Base-by-base conservation (phyloP, 2,888 invertebrate species). In the Cheilosia urbana region DNA sequence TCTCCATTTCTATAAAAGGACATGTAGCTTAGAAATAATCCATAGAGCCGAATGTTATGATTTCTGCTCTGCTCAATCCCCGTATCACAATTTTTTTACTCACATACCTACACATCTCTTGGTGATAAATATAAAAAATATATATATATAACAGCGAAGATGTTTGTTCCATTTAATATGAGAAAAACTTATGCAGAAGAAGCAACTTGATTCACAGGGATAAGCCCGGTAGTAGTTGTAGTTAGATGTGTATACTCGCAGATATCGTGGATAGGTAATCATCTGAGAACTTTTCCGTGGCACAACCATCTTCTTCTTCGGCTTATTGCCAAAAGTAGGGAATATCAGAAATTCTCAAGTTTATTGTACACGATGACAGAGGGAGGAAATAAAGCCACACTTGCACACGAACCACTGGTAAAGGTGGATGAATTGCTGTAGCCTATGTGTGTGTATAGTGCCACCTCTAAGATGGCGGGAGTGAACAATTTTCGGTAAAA, bases 161-260 rank as follows among this genome's bases (percentile, higher is more conserved):
- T 63, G 66, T 76, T 81, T 81, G 85, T 60, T 85, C 57, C 85
- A 85, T 85, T 81, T 85, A 85, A 85, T 85, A 85, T 51, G 42
- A 76, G 72, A 72, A 81, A 85, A 85, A 85, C 85, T 85, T 85
- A 85, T 85, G 85, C 85, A 85, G 71, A 69, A 85, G 71, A 69
- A 76, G 47, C 75, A 66, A 69, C 65, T 79, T 62, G 79, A 75
- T 76, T 65, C 68, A 75, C 49, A 45, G 58, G 62, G 65, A 85
- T 68, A 76, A 76, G 71, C 60, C 55, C 58, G 34, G 13, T 42
- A 81, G 85, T 81, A 76, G 80, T 85, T 80, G 75, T 71, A 49
- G 65, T 53, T 66, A 71, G 51, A 66, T 69, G 58, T 68, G 21
- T 34, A 37, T 40, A 58, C 19, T 2, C 27, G 34, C 17, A 27